Percentiles rank a stretch among this genome's conserved stretches.
phyloP scores from a whole-genome alignment of 2,797 vertebrate species.

The Poecilia wingei region DNA sequence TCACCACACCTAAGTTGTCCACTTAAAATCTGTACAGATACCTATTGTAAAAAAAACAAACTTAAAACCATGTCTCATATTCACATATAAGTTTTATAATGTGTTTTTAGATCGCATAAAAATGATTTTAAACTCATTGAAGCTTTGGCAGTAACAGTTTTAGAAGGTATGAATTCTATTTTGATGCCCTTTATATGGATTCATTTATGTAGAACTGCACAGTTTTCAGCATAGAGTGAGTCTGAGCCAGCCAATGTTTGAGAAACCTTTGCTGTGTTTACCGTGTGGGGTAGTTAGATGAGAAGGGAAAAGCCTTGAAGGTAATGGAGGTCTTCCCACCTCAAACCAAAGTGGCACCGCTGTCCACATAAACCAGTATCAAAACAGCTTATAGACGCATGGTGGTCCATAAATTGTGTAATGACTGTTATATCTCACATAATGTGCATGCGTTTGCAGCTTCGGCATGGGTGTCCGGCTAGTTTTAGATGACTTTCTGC shows the following conservation, averaged over 20 bases:
- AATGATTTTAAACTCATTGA: not conserved
- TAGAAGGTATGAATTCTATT: not conserved
- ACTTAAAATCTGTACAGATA: not conserved
- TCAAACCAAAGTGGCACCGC: slow-evolving; percentile 39
- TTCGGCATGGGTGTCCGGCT: slow-evolving; percentile 23
- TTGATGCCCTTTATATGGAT: not conserved
- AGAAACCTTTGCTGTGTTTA: slow-evolving; percentile 60
- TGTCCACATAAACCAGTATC: slow-evolving; percentile 26
- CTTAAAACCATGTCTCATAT: not conserved
- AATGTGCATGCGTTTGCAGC: slow-evolving; percentile 22
- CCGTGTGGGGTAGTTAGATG: slow-evolving; percentile 42
- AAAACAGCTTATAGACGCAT: slow-evolving; percentile 41
- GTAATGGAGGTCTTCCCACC: slow-evolving; percentile 48
- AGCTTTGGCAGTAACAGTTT: not conserved
- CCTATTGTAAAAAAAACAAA: not conserved
- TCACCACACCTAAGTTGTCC: not conserved
- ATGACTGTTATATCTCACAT: slow-evolving; percentile 40
- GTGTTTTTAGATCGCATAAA: not conserved
- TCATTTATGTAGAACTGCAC: slow-evolving; percentile 11
- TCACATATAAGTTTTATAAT: not conserved
- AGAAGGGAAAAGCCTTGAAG: slow-evolving; percentile 45
- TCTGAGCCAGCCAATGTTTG: slow-evolving; percentile 15
- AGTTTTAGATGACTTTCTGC: not conserved
- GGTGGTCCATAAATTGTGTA: slow-evolving; percentile 24
- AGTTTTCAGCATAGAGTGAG: slow-evolving; percentile 44